phyloP scores from a whole-genome alignment of 2,113 vertebrate genomes.

The Brienomyrus brachyistius region DNA sequence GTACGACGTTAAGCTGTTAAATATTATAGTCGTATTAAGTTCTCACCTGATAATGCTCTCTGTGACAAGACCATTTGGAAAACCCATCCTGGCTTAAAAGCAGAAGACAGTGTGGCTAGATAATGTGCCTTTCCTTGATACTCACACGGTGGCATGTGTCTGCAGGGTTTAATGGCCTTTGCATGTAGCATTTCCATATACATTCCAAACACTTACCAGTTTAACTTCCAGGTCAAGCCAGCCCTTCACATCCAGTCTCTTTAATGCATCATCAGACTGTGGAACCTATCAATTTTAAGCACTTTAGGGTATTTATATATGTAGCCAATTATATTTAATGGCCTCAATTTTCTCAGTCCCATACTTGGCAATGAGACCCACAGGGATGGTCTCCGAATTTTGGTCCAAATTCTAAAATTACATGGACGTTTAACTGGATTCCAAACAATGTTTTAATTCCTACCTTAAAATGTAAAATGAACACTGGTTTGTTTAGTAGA shows the following conservation, averaged over 20 bases:
- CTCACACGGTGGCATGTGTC: not conserved
- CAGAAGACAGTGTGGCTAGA: not conserved
- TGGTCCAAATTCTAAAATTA: conserved; percentile 1
- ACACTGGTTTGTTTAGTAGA: not conserved
- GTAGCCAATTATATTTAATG: conserved; percentile 32
- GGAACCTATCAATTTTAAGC: conserved; percentile 24
- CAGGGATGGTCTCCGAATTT: conserved; percentile 28
- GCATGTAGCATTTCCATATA: not conserved
- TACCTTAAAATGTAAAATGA: conserved; percentile 21
- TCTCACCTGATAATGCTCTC: not conserved
- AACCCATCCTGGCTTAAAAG: not conserved
- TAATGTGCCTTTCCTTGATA: not conserved
- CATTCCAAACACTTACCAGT: not conserved
- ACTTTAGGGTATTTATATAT: conserved; percentile 18
- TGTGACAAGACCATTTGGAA: not conserved
- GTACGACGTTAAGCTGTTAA: not conserved
- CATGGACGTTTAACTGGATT: not conserved
- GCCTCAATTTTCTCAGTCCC: conserved; percentile 20
- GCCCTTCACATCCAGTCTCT: not conserved
- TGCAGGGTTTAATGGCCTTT: not conserved
- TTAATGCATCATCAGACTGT: not conserved
- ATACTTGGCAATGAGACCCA: conserved; percentile 32
- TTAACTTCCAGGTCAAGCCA: not conserved
- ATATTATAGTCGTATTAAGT: not conserved
- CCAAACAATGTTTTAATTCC: conserved; percentile 33